Conservation (phyloP, 2,113 vertebrate species). For the Forbesichthys agassizii region DNA sequence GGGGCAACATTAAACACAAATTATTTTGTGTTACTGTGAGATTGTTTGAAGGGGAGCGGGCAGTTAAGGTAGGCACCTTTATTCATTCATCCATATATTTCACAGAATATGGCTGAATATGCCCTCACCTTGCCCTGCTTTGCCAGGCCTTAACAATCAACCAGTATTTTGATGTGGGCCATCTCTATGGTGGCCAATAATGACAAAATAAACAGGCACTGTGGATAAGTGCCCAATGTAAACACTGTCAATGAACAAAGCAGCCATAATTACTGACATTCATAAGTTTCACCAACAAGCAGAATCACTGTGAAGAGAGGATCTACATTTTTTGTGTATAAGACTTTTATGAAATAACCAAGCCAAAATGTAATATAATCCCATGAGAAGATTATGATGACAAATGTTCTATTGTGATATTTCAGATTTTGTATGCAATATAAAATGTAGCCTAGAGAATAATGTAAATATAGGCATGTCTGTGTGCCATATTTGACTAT, state of each 20-base stretch:
- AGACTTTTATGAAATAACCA: too few relatives aligned
- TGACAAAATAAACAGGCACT: slow-evolving; percentile 40
- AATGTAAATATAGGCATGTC: too few relatives aligned
- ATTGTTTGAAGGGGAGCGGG: not conserved
- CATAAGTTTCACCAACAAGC: not conserved
- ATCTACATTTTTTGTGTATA: too few relatives aligned
- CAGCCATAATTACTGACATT: not conserved
- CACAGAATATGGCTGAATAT: not conserved
- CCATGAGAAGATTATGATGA: too few relatives aligned
- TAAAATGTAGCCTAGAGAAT: too few relatives aligned
- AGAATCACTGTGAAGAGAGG: not conserved
- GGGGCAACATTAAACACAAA: too few relatives aligned
- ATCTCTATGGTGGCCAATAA: slow-evolving; percentile 18
- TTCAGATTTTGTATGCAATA: too few relatives aligned
- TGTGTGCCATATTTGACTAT: too few relatives aligned
- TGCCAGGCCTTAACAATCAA: not conserved
- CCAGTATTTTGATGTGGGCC: slow-evolving; percentile 22
- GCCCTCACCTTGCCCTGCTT: not conserved
- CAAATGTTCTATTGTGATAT: too few relatives aligned
- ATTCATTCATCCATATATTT: slow-evolving; percentile 15
- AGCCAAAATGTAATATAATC: too few relatives aligned
- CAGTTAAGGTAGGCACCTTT: not conserved
- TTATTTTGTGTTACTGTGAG: not conserved
- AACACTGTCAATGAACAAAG: slow-evolving; percentile 15
- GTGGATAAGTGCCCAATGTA: slow-evolving; percentile 21